phyloP scores from a whole-genome alignment of 2,113 vertebrate species.

The Eira barbara region DNA sequence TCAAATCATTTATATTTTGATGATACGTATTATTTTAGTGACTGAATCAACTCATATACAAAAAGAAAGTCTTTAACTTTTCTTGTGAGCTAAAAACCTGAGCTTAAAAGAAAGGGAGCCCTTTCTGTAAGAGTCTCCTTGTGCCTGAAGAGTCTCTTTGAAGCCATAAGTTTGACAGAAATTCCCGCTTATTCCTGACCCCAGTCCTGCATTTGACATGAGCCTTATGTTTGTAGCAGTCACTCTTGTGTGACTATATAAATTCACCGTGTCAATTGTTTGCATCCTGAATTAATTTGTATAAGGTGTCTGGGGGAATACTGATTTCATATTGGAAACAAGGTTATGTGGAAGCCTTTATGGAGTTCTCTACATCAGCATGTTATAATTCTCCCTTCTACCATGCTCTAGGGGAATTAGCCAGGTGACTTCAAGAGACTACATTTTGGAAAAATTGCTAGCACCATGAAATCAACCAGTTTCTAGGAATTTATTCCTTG shows the following conservation, averaged over 20 bases:
- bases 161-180: neutral
- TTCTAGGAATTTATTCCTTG: slow-evolving; percentile 2
- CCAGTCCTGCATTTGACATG: neutral
- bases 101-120: neutral
- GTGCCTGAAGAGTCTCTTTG: neutral
- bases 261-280: slow-evolving; percentile 17
- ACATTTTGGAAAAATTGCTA: slow-evolving; percentile 32
- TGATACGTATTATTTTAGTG: neutral
- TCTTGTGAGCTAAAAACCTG: neutral
- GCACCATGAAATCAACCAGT: neutral
- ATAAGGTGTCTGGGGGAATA: neutral
- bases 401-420: slow-evolving; percentile 33
- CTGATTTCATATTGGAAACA: slow-evolving; percentile 43
- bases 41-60: neutral
- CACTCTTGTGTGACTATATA: neutral
- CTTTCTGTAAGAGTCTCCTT: neutral
- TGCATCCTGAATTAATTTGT: slow-evolving; percentile 15
- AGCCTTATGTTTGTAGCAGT: neutral
- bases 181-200: neutral
- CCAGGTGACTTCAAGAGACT: neutral
- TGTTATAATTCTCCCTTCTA: slow-evolving; percentile 44
- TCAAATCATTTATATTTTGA: neutral
- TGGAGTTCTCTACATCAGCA: slow-evolving; percentile 22
- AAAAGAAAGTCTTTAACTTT: neutral
- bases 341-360: neutral